A percentile compares a stretch with the other conserved stretches of the same genome.
These are phyloP conservation scores for Rhyzopertha dominica DNA, from an alignment of 1,140 invertebrate genomes.

Conservation along the genomic window DNA sequence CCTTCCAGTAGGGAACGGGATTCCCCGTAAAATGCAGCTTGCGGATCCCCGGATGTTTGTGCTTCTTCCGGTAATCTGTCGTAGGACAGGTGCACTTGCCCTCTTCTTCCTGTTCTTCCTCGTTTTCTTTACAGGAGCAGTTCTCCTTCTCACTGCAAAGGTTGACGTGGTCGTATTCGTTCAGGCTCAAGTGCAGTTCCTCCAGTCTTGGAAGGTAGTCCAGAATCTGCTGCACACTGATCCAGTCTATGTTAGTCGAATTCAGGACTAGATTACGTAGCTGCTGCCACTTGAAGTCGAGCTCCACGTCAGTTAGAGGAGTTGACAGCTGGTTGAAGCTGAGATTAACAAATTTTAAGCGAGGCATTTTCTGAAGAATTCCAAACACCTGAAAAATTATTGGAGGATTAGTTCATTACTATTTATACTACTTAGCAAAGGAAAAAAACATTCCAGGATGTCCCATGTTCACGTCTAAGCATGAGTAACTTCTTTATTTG, in stretches of 20 bases:
- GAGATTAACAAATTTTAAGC: constrained; percentile 83
- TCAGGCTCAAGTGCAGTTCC: constrained; percentile 86
- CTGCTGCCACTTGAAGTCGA: constrained; percentile 50
- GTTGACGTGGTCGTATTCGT: constrained; percentile 73
- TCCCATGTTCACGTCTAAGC: too few species aligned
- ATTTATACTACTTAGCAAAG: constrained; percentile 2
- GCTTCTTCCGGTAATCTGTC: constrained; percentile 40
- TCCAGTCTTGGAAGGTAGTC: constrained; percentile 70
- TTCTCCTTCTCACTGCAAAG: constrained; percentile 26
- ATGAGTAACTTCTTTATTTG: too few species aligned
- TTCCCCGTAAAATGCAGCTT: constrained; percentile 81
- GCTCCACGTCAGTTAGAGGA: constrained; percentile 49
- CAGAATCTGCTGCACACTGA: constrained; percentile 70
- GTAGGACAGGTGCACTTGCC: constrained; percentile 26
- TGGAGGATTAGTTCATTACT: neutral
- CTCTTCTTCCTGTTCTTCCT: constrained; percentile 20
- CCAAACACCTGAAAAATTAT: constrained; percentile 63
- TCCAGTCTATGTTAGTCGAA: constrained; percentile 79
- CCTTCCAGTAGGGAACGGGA: constrained; percentile 72
- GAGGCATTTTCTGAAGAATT: constrained; percentile 79
- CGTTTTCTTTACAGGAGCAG: constrained; percentile 24
- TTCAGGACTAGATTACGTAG: constrained; percentile 79
- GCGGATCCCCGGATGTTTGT: constrained; percentile 59
- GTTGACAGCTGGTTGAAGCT: constrained; percentile 79
- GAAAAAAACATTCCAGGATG: too few species aligned